Evolutionary conservation across 2,797 vertebrate species (phyloP), one percentile per base, ranked within the genome.

Genomic region (Sitta carolinensis): DNA sequence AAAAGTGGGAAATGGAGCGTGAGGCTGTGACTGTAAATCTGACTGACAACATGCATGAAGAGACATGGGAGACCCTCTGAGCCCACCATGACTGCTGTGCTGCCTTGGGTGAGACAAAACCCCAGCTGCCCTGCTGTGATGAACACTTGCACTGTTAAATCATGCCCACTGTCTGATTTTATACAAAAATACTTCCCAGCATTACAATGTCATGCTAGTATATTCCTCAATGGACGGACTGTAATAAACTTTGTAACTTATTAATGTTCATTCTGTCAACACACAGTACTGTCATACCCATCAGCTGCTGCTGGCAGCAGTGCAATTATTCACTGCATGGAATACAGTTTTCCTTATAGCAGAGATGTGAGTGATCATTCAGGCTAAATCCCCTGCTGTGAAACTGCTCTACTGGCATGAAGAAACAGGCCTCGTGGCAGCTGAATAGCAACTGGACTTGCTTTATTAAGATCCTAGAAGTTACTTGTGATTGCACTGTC

Each of bases 1-100:
- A 9, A 45, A 59, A 83, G 74, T 30, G 89, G 95, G 95, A 96
- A 95, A 94, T 80, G 54, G 91, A 92, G 93, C 74, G 25, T 95
- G 74, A 94, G 74, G 67, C 74, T 0, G 1, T 89, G 85, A 92
- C 42, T 76, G 59, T 89, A 90, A 94, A 88, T 86, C 69, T 59
- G 84, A 85, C 59, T 79, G 94, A 94, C 94, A 95, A 89, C 38
- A 4, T 2, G 70, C 62, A 84, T 23, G 76, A 73, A 48, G 52
- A 69, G 80, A 68, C 26, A n/a, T 16, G 76, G 78, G 90, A 89
- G 82, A 89, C 48, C 47, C 82, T 89, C 81, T 36, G 59, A 86
- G 62, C 70, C 59, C 40, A 76, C 66, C 93, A 58, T 38, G 30
- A 87, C 30, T 85, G 82, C 66, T 78, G 40, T 14, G 77, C 58